Percentiles rank a stretch among this genome's conserved stretches.
Evolutionary conservation across 2,113 vertebrate species (phyloP).

Genomic region (Amphilophus citrinellus): DNA sequence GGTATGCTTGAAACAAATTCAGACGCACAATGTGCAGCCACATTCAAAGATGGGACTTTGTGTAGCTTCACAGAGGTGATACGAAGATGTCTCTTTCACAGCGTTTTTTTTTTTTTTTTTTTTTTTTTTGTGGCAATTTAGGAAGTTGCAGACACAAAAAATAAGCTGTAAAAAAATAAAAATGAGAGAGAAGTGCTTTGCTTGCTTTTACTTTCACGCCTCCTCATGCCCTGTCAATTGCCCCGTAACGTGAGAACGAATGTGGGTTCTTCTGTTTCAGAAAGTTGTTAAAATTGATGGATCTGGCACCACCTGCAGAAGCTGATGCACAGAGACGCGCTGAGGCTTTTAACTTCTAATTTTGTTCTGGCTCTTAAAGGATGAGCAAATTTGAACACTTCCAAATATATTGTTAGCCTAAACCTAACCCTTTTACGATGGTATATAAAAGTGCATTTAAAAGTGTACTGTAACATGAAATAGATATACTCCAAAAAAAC

Average conservation of each 20-base stretch:
- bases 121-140: background rate
- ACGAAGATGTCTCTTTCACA: background rate
- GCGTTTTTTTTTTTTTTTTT: background rate
- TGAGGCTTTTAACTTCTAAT: background rate
- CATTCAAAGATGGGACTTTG: conserved; percentile 3
- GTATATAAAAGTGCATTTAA: background rate
- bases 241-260: background rate
- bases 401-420: background rate
- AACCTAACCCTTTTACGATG: background rate
- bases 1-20: background rate
- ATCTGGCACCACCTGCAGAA: conserved; percentile 17
- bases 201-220: background rate
- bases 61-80: background rate
- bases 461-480: background rate
- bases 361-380: no score
- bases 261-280: background rate
- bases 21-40: background rate
- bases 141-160: conserved; percentile 1
- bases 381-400: background rate
- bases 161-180: background rate
- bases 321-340: background rate
- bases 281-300: conserved; percentile 1
- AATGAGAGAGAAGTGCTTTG: background rate
- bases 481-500: background rate
- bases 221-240: background rate